Evolutionary conservation across 2,888 invertebrate species (phyloP), one percentile per base, ranked within the genome.

Genomic region (Hanleya hanleyi): DNA sequence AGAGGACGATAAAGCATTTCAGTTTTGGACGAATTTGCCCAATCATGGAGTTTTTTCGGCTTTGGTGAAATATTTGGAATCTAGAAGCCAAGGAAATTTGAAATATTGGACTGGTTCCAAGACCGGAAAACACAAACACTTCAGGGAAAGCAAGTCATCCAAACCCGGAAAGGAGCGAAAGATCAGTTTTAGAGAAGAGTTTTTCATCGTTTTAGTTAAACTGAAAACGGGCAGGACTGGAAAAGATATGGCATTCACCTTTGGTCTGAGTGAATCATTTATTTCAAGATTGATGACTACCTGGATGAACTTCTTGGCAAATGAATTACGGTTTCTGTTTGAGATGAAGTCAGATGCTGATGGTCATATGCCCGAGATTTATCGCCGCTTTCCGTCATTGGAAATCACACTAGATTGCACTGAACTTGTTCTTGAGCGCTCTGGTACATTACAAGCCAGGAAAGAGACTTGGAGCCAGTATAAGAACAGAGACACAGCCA

Each of bases 21-120:
- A 77, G 33, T 77, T 77, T 61, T 74, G 49, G 15, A 77, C 77
- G n/a, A 77, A 74, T 57, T 49, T 77, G 12, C 77, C 74, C 32
- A 74, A 74, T 36, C 74, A 67, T 62, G 51, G 12, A 12, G 74
- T 71, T n/a, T 69, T 77, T 47, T n/a, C 15, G 6, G 66, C 74
- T 12, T 37, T 74, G 73, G 32, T 12, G n/a, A 41, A 41, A 12
- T 41, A 41, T 41, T 37, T 77, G 1, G 57, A 71, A 49, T 47
- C 26, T 37, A 47, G n/a, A 9, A 73, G 2, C 50, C 7, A 15
- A 75, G 70, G 32, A n/a, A n/a, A n/a, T n/a, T n/a, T n/a, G n/a
- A n/a, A n/a, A n/a, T n/a, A n/a, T n/a, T n/a, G n/a, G n/a, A 72
- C 70, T 72, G 68, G 61, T 50, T 70, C 74, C 33, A 50, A 29